Base-by-base conservation (phyloP, 1,140 invertebrate genomes). In the Drosophila repletoides region DNA sequence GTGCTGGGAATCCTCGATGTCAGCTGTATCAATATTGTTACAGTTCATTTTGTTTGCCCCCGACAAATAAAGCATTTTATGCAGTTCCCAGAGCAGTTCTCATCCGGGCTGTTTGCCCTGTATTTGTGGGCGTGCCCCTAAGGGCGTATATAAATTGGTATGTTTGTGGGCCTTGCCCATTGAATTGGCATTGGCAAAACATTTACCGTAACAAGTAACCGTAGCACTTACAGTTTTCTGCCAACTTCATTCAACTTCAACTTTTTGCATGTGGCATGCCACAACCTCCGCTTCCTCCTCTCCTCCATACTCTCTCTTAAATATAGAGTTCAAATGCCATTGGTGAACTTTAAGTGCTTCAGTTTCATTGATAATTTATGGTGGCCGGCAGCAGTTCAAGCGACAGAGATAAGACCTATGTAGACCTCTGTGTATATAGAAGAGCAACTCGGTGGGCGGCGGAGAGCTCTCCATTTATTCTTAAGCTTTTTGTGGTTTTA, bases 11-110 rank as follows among this genome's bases (percentile, higher is more conserved):
- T 36, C 43, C 80, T 60, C 36, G 52, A 70, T 80, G 81, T 65
- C 80, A 86, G 80, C 76, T 86, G 80, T 80, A 86, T 76, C 80
- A 86, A 86, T 76, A 86, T 86, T 86, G 80, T 76, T 87, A 66
- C 75, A 86, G 80, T 87, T 86, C 76, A 86, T 80, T 86, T 86
- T 86, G 81, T 86, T 86, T 80, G 72, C 65, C 68, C 80, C 61
- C 36, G 10, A 66, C 80, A 86, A 86, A 80, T 86, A 86, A 79
- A 72, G 75, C 51, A 71, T 80, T 76, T 86, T 80, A 87, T 86
- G 70, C 68, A 67, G 41, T 56, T 63, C 28, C 61, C 55, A 49
- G 26, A 46, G 60, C 70, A 33, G 9, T 4, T 56, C 53, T 66
- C 59, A 59, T 58, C 19, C 55, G 46, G 33, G 22, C 51, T 29